Evolutionary conservation across 2,797 vertebrate species (phyloP).

Genomic region (Urophycis tenuis): DNA sequence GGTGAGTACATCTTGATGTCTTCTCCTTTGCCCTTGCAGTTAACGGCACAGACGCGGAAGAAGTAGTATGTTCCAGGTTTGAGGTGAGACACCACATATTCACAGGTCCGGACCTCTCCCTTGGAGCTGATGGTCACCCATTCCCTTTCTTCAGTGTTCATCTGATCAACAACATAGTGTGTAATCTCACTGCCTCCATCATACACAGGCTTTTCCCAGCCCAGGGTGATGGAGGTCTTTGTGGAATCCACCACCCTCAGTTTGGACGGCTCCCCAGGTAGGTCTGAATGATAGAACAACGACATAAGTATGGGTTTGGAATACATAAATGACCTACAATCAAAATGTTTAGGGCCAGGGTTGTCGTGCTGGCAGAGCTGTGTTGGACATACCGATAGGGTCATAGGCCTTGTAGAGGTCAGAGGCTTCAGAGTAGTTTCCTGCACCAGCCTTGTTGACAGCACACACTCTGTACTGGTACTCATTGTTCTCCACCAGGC

Average conservation of each 20-base stretch:
- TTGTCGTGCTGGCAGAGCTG: background rate
- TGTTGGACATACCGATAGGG: constrained; percentile 79
- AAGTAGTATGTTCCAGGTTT: constrained; percentile 87
- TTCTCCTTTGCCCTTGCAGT: constrained; percentile 86
- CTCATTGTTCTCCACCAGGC: constrained; percentile 83
- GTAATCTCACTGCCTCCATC: constrained; percentile 91
- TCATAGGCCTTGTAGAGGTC: constrained; percentile 90
- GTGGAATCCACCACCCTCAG: constrained; percentile 89
- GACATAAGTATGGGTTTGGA: background rate
- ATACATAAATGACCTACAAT: background rate
- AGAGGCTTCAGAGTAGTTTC: constrained; percentile 85
- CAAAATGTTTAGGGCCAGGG: background rate
- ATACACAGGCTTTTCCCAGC: constrained; percentile 91
- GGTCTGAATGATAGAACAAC: constrained; percentile 71
- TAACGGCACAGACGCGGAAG: constrained; percentile 89
- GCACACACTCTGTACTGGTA: constrained; percentile 94
- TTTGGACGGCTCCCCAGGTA: constrained; percentile 89
- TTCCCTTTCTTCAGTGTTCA: constrained; percentile 81
- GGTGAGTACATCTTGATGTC: constrained; percentile 90
- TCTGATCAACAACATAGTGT: constrained; percentile 83
- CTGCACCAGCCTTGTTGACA: constrained; percentile 91
- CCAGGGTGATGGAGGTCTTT: constrained; percentile 91
- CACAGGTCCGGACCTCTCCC: constrained; percentile 87
- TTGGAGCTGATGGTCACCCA: constrained; percentile 84
- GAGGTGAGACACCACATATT: constrained; percentile 90